A percentile compares a stretch with the other conserved stretches of the same genome.
These are phyloP conservation scores for Forbesichthys agassizii DNA, from an alignment of 2,113 vertebrate species.

Conservation along the genomic window DNA sequence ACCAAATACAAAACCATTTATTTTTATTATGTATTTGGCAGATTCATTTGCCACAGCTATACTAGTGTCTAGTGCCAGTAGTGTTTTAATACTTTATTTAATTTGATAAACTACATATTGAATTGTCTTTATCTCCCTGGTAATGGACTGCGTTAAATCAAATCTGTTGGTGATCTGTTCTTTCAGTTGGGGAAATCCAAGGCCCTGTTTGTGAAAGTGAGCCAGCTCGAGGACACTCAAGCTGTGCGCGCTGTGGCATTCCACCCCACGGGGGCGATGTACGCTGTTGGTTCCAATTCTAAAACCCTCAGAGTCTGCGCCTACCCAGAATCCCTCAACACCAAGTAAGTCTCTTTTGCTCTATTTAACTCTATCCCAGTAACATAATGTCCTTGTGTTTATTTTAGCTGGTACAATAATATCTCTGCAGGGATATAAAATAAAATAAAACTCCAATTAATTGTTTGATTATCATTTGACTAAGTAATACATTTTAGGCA, in stretches of 20 bases:
- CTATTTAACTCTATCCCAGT: background rate
- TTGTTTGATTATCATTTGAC: too few species aligned
- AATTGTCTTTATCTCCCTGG: too few species aligned
- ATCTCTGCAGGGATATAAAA: too few species aligned
- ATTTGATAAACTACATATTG: too few species aligned
- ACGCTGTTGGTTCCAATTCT: constrained; percentile 96
- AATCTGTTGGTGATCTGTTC: constrained; percentile 4
- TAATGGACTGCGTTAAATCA: too few species aligned
- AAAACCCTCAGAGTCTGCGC: constrained; percentile 96
- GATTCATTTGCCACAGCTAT: too few species aligned
- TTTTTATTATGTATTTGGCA: background rate
- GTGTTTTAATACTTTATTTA: too few species aligned
- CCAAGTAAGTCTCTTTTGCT: constrained; percentile 75
- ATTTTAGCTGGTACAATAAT: background rate
- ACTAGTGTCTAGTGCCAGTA: too few species aligned
- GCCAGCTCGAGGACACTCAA: constrained; percentile 93
- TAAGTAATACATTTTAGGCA: too few species aligned
- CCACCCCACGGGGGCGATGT: constrained; percentile 92
- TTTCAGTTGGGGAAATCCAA: constrained; percentile 82
- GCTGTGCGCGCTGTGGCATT: constrained; percentile 96
- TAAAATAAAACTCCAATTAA: too few species aligned
- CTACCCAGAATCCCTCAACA: constrained; percentile 84
- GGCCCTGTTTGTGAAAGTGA: constrained; percentile 87
- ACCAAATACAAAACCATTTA: background rate
- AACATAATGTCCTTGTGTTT: background rate